Evolutionary conservation across 2,113 vertebrate genomes (phyloP).

Genomic region (Pan troglodytes): DNA sequence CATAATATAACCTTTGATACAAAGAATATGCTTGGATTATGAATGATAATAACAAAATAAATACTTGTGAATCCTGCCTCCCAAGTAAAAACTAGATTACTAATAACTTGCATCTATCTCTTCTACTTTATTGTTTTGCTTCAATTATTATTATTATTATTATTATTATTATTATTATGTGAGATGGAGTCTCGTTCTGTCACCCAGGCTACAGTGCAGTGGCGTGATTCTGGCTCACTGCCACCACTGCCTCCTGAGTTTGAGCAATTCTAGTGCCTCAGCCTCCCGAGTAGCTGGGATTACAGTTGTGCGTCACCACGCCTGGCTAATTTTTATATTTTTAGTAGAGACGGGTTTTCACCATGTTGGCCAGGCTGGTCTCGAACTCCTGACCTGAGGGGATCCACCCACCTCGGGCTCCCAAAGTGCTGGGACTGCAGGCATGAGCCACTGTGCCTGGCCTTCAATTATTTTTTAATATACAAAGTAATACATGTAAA

Average conservation of each 20-base stretch:
- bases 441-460: too few species aligned
- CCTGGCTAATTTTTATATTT: not conserved
- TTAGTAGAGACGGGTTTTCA: not conserved
- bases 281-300: not conserved
- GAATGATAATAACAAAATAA: too few species aligned
- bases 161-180: not conserved
- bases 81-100: too few species aligned
- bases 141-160: not conserved
- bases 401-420: too few species aligned
- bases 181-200: not conserved
- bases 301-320: rapidly evolving
- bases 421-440: too few species aligned
- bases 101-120: too few species aligned
- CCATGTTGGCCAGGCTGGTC: not conserved
- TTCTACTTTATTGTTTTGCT: not conserved
- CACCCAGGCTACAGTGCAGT: not conserved
- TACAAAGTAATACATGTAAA: too few species aligned
- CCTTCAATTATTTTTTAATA: too few species aligned
- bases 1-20: too few species aligned
- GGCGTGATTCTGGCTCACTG: not conserved
- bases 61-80: too few species aligned
- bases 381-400: not conserved
- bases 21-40: not conserved
- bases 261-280: not conserved
- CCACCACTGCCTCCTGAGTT: not conserved